Base-by-base conservation (phyloP, 2,113 vertebrate species). In the Pontoporia blainvillei region DNA sequence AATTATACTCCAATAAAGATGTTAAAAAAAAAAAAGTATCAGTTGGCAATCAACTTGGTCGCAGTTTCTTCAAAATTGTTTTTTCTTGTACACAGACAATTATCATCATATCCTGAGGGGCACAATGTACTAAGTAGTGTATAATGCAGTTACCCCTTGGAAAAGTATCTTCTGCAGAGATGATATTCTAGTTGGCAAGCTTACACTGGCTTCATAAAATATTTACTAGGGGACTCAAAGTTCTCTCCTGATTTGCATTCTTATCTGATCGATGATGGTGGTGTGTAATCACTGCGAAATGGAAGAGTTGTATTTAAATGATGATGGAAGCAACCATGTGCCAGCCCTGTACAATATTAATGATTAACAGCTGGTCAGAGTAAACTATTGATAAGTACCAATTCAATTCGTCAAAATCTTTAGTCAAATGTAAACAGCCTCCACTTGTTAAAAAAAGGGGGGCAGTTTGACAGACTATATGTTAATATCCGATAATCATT, bases 211-310 rank as follows among this genome's bases (percentile, higher is more conserved):
- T 93, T 94, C 92, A n/a, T 71, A 57, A 97, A 95, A 29, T 69
- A 92, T 92, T 95, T 88, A 84, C 69, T 49, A 86, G 41, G 61
- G 57, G 39, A 90, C 59, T 94, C 57, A 61, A 71, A 75, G 25
- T 62, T 90, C 57, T 86, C 78, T 87, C 41, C 89, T 90, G 79
- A 88, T 96, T 72, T 91, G 64, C 27, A 64, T 34, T 87, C 88
- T 83, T 64, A 69, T 81, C 83, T 95, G 81, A 79, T 69, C 27
- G 59, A 64, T 62, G 72, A 64, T 7, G 59, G 31, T 9, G 41
- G 17, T 25, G 31, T 75, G 52, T 29, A 29, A 57, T 94, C 67
- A 39, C 59, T 27, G 14, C 6, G 64, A 52, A 69, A 78, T 27
- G 31, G 41, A 75, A 88, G 36, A 34, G 66, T 6, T 18, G 31